phyloP scores from a whole-genome alignment of 1,140 invertebrate genomes.

The Dinoponera quadriceps region DNA sequence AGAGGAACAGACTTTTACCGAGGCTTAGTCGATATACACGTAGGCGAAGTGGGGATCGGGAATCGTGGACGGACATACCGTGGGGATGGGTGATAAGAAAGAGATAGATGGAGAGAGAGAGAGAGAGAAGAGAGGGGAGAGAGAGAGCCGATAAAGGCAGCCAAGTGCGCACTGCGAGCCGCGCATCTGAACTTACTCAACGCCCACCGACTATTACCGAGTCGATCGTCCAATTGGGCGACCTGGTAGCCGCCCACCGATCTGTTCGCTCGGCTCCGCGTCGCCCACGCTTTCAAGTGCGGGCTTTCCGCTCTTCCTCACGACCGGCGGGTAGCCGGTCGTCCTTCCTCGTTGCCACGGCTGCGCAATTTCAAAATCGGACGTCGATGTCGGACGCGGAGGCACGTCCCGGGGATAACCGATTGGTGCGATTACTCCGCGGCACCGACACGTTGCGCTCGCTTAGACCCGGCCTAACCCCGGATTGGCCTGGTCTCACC shows the following conservation, averaged over 20 bases:
- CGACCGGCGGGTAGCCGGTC: slow-evolving; percentile 13
- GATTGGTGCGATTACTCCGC: slow-evolving; percentile 55
- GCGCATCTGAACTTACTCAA: slow-evolving; percentile 79
- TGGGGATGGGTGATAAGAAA: slow-evolving; percentile 51
- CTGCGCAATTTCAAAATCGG: slow-evolving; percentile 72
- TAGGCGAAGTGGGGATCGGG: not conserved
- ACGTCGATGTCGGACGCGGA: slow-evolving; percentile 67
- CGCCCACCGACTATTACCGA: slow-evolving; percentile 85
- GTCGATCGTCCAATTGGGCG: slow-evolving; percentile 83
- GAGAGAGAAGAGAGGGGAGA: slow-evolving; percentile 24
- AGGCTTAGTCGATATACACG: slow-evolving; percentile 22
- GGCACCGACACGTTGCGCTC: not conserved
- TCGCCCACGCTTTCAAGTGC: slow-evolving; percentile 66
- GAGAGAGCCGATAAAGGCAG: slow-evolving; percentile 59
- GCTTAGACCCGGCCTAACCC: not conserved
- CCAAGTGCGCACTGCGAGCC: slow-evolving; percentile 78
- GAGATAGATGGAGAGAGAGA: slow-evolving; percentile 33
- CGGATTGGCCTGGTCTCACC: not conserved
- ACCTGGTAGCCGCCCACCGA: slow-evolving; percentile 82
- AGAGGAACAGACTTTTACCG: not conserved
- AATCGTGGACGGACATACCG: slow-evolving; percentile 17
- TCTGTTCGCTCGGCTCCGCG: slow-evolving; percentile 63
- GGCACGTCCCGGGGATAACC: slow-evolving; percentile 54
- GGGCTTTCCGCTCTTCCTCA: slow-evolving; percentile 63
- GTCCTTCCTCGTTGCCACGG: slow-evolving; percentile 47